A percentile compares a stretch with the other conserved stretches of the same genome.
phyloP scores from a whole-genome alignment of 1,140 invertebrate genomes.

The Psix sp. region DNA sequence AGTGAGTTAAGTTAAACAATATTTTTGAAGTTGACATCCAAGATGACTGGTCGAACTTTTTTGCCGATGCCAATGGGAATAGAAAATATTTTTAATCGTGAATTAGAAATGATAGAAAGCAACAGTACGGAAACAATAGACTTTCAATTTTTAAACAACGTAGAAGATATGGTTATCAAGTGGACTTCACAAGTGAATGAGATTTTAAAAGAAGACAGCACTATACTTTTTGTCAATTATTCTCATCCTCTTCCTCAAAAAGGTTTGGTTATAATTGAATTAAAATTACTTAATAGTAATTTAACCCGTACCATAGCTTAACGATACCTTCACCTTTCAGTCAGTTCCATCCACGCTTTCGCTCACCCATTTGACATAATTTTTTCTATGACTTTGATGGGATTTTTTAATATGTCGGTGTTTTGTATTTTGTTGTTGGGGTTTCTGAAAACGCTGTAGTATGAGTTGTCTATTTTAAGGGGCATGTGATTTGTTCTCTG shows the following conservation, averaged over 20 bases:
- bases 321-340: no score
- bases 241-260: conserved; percentile 83
- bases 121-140: conserved; percentile 78
- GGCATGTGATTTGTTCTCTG: no score
- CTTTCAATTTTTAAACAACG: conserved; percentile 83
- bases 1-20: neutral
- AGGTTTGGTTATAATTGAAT: no score
- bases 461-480: no score
- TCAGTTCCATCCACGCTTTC: no score
- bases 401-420: no score
- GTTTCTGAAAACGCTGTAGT: no score
- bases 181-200: conserved; percentile 88
- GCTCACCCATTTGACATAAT: no score
- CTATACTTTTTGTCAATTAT: conserved; percentile 79
- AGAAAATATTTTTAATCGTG: conserved; percentile 80
- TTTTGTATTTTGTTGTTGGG: no score
- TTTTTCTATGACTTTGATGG: no score
- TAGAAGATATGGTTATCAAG: conserved; percentile 89
- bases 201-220: conserved; percentile 85
- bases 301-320: no score
- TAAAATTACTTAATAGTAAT: no score
- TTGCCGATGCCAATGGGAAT: conserved; percentile 88
- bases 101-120: conserved; percentile 62
- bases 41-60: conserved; percentile 81
- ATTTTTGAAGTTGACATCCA: conserved; percentile 76